phyloP scores from a whole-genome alignment of 2,888 invertebrate species.

The Lepetodrilus schrolli region DNA sequence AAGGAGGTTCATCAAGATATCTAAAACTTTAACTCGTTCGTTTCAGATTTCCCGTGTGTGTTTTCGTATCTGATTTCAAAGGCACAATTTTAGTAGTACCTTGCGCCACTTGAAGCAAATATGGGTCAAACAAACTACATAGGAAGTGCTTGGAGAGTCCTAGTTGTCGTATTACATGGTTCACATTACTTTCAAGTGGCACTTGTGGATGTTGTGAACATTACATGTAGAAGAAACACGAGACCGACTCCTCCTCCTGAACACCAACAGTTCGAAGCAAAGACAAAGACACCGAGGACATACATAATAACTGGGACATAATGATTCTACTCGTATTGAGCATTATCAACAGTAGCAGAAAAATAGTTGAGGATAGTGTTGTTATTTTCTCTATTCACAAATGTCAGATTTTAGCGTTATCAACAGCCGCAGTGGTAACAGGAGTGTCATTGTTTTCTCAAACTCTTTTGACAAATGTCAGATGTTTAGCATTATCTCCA shows the following conservation, averaged over 20 bases:
- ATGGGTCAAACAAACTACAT: not conserved
- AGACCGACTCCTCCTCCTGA: too few species aligned
- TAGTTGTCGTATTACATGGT: not conserved
- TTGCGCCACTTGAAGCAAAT: not conserved
- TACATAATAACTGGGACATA: too few species aligned
- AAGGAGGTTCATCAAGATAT: not conserved
- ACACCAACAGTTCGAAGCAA: too few species aligned
- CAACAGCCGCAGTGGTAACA: too few species aligned
- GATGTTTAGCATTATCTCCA: too few species aligned
- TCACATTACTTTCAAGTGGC: not conserved
- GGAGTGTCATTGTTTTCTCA: too few species aligned
- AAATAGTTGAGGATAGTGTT: not conserved
- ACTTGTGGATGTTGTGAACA: not conserved
- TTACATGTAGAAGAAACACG: not conserved
- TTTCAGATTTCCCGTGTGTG: slow-evolving; percentile 17
- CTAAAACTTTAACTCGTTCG: not conserved
- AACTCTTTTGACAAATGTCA: too few species aligned
- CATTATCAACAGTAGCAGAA: too few species aligned
- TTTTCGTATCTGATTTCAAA: slow-evolving; percentile 17
- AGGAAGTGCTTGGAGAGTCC: not conserved
- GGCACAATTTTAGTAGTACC: slow-evolving; percentile 10
- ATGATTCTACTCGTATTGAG: too few species aligned
- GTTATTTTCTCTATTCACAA: too few species aligned
- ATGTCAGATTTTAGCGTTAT: too few species aligned
- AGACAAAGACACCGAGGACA: too few species aligned